Conservation (phyloP, 2,888 invertebrate genomes). For the Brenthis daphne region DNA sequence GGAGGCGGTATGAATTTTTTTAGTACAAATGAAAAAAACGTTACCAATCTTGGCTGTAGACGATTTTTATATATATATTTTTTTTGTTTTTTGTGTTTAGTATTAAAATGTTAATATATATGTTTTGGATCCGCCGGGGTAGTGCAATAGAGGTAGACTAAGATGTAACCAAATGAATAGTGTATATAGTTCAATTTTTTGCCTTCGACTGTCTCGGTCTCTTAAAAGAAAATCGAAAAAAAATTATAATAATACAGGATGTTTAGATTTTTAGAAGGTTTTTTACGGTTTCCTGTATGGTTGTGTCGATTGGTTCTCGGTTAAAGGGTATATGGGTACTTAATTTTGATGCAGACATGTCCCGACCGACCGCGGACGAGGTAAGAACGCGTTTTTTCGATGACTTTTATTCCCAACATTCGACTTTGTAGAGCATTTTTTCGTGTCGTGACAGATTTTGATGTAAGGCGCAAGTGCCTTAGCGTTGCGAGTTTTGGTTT, state of each 20-base stretch:
- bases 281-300: constrained; percentile 16
- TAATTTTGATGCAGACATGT: constrained; percentile 58
- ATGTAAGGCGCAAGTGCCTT: constrained; percentile 75
- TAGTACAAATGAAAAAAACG: constrained; percentile 52
- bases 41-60: constrained; percentile 70
- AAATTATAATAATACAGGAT: constrained; percentile 17
- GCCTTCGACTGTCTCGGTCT: constrained; percentile 45
- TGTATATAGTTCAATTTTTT: constrained; percentile 54
- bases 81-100: constrained; percentile 54
- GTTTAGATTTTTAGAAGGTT: constrained; percentile 20
- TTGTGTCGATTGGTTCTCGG: constrained; percentile 16
- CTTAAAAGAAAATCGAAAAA: constrained; percentile 21
- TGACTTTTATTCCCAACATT: constrained; percentile 58
- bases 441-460: constrained; percentile 68
- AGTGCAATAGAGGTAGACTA: constrained; percentile 78
- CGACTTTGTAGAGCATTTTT: constrained; percentile 69
- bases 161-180: constrained; percentile 59
- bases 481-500: constrained; percentile 55
- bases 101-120: constrained; percentile 53
- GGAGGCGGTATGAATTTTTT: constrained; percentile 62
- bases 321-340: constrained; percentile 43
- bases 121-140: constrained; percentile 76
- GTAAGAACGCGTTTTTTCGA: constrained; percentile 78
- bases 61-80: constrained; percentile 42
- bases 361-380: constrained; percentile 77